phyloP scores from a whole-genome alignment of 1,140 invertebrate species.

The Papilio machaon region DNA sequence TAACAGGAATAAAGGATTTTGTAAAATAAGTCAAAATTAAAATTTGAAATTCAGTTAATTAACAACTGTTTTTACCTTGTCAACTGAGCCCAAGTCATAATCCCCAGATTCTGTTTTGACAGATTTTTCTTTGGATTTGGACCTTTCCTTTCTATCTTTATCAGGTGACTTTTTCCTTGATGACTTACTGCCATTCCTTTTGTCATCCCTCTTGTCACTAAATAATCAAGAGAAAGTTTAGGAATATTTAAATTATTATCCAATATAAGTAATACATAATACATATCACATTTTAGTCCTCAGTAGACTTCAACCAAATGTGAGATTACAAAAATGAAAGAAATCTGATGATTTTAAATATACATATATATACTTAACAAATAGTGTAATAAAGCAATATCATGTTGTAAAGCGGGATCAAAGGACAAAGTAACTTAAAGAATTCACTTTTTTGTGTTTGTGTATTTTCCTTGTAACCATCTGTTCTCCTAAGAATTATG shows the following conservation, averaged over 20 bases:
- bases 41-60: too few relatives aligned
- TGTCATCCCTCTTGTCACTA: slow-evolving; percentile 77
- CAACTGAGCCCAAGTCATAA: slow-evolving; percentile 88
- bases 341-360: too few relatives aligned
- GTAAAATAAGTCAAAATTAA: too few relatives aligned
- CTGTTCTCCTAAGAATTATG: too few relatives aligned
- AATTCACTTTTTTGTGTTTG: neutral
- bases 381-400: too few relatives aligned
- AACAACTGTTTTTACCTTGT: slow-evolving; percentile 83
- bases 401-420: too few relatives aligned
- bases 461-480: too few relatives aligned
- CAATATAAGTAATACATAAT: too few relatives aligned
- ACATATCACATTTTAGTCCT: neutral
- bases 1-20: too few relatives aligned
- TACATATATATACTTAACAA: too few relatives aligned
- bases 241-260: too few relatives aligned
- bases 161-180: slow-evolving; percentile 75
- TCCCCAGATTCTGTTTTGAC: slow-evolving; percentile 84
- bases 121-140: slow-evolving; percentile 81
- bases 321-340: neutral
- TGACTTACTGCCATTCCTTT: slow-evolving; percentile 76
- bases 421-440: neutral
- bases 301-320: neutral
- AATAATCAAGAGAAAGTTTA: slow-evolving; percentile 41
- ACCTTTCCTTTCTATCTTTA: slow-evolving; percentile 78